Conservation (phyloP, 2,888 invertebrate species). For the Candidula unifasciata region DNA sequence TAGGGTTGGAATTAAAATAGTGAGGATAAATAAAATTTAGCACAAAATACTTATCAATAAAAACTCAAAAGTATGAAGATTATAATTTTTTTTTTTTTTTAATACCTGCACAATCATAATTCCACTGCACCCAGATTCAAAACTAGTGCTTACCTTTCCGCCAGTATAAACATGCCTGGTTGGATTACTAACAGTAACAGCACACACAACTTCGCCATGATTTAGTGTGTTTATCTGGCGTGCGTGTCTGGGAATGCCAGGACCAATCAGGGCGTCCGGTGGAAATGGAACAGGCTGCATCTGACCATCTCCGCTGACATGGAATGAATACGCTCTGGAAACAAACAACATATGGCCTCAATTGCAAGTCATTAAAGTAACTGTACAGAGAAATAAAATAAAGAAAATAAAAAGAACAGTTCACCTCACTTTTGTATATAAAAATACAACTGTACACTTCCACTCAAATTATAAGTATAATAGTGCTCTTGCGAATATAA, state of each 20-base stretch:
- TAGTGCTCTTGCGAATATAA: no score
- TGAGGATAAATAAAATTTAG: no score
- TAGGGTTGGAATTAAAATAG: no score
- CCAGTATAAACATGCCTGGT: constrained; percentile 87
- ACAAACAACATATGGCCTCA: not conserved
- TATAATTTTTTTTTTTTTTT: no score
- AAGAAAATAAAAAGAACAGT: not conserved
- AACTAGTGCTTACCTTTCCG: constrained; percentile 83
- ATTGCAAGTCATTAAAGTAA: not conserved
- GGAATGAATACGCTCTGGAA: constrained; percentile 93
- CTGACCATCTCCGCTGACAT: constrained; percentile 84
- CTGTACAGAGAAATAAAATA: not conserved
- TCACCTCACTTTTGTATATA: not conserved
- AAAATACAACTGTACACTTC: not conserved
- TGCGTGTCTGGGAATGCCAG: constrained; percentile 95
- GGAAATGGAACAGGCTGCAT: constrained; percentile 92
- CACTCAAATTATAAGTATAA: no score
- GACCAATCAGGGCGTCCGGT: constrained; percentile 93
- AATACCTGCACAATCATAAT: not conserved
- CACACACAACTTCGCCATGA: constrained; percentile 98
- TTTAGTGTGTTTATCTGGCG: constrained; percentile 92
- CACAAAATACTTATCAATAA: no score
- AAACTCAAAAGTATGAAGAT: no score
- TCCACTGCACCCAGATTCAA: not conserved
- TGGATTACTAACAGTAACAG: constrained; percentile 90